Evolutionary conservation across 2,888 invertebrate genomes (phyloP), one percentile per base, ranked within the genome.

Genomic region (Papilio elwesi): DNA sequence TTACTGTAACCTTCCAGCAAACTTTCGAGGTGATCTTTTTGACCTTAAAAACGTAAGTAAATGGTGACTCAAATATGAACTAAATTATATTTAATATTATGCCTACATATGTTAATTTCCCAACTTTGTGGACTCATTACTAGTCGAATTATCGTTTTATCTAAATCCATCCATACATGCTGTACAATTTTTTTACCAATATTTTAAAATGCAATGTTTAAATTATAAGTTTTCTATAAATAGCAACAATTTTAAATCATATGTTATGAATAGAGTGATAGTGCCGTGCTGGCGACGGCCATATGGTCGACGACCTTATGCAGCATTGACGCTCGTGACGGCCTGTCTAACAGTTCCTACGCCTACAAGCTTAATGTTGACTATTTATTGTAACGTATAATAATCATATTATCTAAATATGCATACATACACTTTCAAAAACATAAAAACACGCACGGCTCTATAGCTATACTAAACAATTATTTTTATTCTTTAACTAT

Each of bases 301-400:
- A 82, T 82, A 82, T 81, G 82, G 82, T 77, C 78, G 81, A 77
- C 77, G 82, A 79, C 81, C 82, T 82, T 82, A 79, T 78, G 74
- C 69, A 73, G 75, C 74, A 75, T 65, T 75, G 66, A 68, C 67
- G 52, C 68, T 73, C 74, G 77, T 76, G 76, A 78, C 76, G 43
- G 59, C 59, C 43, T 74, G 76, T 76, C 72, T 78, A 76, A 77
- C 76, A 76, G 76, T 76, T 76, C 64, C 70, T 76, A 78, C 79
- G 74, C 80, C 80, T 75, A 81, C 78, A 70, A 78, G 57, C 55
- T 71, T 76, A 74, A 73, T 73, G 67, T 70, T 69, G 53, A 69
- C 69, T 71, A 65, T 70, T 59, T 71, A 47, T 15, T 43, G 11
- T 12, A 15, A 9, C 47, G 43, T 47, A 15, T 43, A 26, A 16